These are phyloP conservation scores for Clupea harengus DNA, from an alignment of 2,113 vertebrate genomes.

Conservation along the genomic window DNA sequence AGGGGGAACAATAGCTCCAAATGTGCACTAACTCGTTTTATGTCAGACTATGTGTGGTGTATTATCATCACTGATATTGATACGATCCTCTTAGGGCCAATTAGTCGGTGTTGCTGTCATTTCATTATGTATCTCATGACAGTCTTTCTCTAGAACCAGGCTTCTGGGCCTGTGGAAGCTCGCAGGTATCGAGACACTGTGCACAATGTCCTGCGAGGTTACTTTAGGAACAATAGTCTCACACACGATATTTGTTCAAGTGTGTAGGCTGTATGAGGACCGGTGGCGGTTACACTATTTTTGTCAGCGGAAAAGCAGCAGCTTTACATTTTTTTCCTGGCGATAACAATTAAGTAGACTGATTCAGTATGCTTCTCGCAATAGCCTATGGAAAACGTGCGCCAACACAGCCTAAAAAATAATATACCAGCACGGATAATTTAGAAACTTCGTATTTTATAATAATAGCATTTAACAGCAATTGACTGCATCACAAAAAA, in stretches of 20 bases:
- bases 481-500: neutral
- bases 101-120: conserved; percentile 38
- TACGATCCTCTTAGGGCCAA: conserved; percentile 45
- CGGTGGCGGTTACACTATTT: neutral
- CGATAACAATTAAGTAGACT: neutral
- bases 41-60: conserved; percentile 30
- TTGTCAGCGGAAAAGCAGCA: neutral
- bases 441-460: neutral
- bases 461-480: neutral
- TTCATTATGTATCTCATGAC: conserved; percentile 33
- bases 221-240: neutral
- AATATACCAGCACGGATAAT: too few species aligned
- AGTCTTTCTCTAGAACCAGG: conserved; percentile 16
- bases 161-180: conserved; percentile 39
- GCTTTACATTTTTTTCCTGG: neutral
- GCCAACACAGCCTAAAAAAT: neutral
- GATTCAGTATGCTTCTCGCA: neutral
- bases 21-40: conserved; percentile 41
- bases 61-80: conserved; percentile 24
- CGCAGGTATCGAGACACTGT: conserved; percentile 23
- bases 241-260: neutral
- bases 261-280: neutral
- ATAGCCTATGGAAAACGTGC: neutral
- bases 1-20: conserved; percentile 49
- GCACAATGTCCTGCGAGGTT: neutral